These are phyloP conservation scores for Thumatha senex DNA, from an alignment of 2,888 invertebrate genomes.

Conservation along the genomic window DNA sequence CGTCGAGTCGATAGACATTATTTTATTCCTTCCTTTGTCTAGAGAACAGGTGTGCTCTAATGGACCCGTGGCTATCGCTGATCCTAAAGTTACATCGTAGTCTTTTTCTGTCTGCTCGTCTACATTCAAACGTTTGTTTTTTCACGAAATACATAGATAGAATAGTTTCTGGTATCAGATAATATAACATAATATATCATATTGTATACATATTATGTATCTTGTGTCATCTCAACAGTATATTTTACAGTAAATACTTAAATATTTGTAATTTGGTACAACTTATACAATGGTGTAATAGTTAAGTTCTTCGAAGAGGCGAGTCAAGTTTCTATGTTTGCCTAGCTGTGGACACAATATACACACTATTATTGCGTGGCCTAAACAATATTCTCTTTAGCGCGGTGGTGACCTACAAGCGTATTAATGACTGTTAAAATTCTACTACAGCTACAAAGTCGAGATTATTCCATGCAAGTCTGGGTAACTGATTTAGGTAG, in stretches of 20 bases:
- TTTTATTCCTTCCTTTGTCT: constrained; percentile 22
- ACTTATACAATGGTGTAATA: too few relatives aligned
- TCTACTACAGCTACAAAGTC: constrained; percentile 50
- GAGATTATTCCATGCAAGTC: constrained; percentile 52
- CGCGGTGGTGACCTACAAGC: constrained; percentile 63
- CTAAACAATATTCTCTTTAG: constrained; percentile 48
- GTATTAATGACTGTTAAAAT: constrained; percentile 65
- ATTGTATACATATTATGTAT: too few relatives aligned
- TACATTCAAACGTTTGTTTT: background rate
- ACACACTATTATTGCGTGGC: constrained; percentile 18
- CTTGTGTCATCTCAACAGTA: too few relatives aligned
- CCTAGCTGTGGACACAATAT: constrained; percentile 3
- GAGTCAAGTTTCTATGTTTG: too few relatives aligned
- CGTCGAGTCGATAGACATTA: constrained; percentile 8
- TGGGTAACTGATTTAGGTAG: too few relatives aligned
- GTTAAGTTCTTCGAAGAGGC: background rate
- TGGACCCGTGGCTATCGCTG: constrained; percentile 22
- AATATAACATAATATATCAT: too few relatives aligned
- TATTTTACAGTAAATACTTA: too few relatives aligned
- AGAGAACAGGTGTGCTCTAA: constrained; percentile 34
- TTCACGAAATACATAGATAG: background rate
- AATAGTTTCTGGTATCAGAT: too few relatives aligned
- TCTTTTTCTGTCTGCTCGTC: constrained; percentile 11
- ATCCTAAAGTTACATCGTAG: constrained; percentile 13
- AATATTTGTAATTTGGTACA: too few relatives aligned